Conservation (phyloP, 2,797 vertebrate genomes). For the Agapornis canus region DNA sequence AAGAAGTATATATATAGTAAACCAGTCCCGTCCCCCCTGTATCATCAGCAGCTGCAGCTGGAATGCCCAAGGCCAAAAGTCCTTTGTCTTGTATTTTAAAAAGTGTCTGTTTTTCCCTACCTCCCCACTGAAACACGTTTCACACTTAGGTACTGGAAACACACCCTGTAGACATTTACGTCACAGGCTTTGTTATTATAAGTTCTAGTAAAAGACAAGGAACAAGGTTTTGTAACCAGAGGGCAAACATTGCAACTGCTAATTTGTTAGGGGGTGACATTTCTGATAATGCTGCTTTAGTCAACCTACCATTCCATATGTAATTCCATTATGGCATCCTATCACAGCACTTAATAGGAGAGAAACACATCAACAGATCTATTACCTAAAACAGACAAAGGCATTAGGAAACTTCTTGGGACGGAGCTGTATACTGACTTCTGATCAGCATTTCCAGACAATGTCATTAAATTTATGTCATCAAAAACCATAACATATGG, state of each 20-base stretch:
- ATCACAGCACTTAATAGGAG: constrained; percentile 48
- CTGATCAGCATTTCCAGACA: constrained; percentile 67
- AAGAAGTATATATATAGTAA: background rate
- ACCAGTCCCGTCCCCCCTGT: background rate
- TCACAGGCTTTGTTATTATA: constrained; percentile 59
- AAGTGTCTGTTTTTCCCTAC: background rate
- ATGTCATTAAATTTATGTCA: constrained; percentile 72
- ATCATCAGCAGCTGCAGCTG: constrained; percentile 51
- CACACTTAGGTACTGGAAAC: constrained; percentile 58
- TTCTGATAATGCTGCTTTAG: constrained; percentile 67
- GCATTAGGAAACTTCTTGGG: constrained; percentile 45
- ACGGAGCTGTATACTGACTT: constrained; percentile 62
- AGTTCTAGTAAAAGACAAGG: constrained; percentile 66
- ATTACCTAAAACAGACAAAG: constrained; percentile 58
- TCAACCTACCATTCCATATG: constrained; percentile 22
- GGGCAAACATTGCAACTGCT: constrained; percentile 66
- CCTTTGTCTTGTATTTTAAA: constrained; percentile 51
- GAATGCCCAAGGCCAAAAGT: constrained; percentile 64
- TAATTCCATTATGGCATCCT: constrained; percentile 61
- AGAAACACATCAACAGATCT: constrained; percentile 37
- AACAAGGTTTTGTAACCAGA: constrained; percentile 69
- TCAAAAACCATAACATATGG: constrained; percentile 44
- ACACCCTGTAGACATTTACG: constrained; percentile 52
- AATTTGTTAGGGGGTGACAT: constrained; percentile 75
- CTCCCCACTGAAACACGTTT: constrained; percentile 27